phyloP scores from a whole-genome alignment of 2,113 vertebrate species.

The Thinocorus orbignyianus region DNA sequence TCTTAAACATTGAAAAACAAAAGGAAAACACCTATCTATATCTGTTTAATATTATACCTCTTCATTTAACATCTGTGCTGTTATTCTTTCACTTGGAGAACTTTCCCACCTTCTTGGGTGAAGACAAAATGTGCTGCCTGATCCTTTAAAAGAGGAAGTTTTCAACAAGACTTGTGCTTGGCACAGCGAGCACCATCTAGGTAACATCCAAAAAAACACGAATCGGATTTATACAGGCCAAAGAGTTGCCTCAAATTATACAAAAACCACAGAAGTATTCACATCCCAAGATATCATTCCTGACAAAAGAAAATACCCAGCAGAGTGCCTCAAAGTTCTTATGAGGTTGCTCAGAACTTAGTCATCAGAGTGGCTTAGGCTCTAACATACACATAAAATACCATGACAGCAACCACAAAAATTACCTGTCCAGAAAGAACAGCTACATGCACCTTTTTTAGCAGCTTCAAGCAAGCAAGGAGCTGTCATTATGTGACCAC shows the following conservation, averaged over 20 bases:
- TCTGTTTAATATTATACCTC: neutral
- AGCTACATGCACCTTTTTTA: neutral
- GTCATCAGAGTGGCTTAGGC: neutral
- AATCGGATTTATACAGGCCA: neutral
- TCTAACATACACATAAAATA: neutral
- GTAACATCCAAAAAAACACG: neutral
- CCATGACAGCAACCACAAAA: neutral
- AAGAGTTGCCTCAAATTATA: neutral
- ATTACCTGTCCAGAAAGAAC: neutral
- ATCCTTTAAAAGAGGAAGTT: neutral
- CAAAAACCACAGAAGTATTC: neutral
- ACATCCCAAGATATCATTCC: neutral
- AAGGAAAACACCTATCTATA: neutral
- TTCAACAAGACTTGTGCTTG: neutral
- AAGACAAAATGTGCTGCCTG: neutral
- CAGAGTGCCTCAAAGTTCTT: neutral
- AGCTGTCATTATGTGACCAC: neutral
- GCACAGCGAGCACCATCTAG: neutral
- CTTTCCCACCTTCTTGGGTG: neutral
- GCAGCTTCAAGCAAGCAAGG: neutral
- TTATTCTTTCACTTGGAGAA: neutral
- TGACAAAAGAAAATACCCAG: neutral
- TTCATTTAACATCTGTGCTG: constrained; percentile 60
- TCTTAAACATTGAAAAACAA: constrained; percentile 6
- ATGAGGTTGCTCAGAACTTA: neutral